These are phyloP conservation scores for Neomonachus schauinslandi DNA, from an alignment of 2,113 vertebrate genomes.

Conservation along the genomic window DNA sequence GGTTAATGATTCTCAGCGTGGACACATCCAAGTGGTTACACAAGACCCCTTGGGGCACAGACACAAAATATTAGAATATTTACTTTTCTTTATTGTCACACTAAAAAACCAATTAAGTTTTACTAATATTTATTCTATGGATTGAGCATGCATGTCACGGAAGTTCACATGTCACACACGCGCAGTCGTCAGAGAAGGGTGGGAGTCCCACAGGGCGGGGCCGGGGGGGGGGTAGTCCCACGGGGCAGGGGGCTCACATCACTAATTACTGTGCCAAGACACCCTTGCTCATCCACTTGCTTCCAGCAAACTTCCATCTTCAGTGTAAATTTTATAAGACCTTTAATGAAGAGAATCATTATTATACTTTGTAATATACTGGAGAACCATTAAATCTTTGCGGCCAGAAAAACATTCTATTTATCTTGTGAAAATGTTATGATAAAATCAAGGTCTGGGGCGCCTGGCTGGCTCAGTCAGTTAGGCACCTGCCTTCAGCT, in stretches of 20 bases:
- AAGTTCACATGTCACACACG: not conserved
- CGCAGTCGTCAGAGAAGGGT: not conserved
- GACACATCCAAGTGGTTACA: not conserved
- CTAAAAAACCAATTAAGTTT: not conserved
- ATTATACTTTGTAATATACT: not conserved
- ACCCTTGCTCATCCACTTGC: not conserved
- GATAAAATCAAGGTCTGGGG: not conserved
- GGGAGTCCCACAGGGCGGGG: not conserved
- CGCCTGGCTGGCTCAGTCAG: too few relatives aligned
- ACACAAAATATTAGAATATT: not conserved
- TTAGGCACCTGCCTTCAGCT: too few relatives aligned
- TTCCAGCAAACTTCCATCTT: not conserved
- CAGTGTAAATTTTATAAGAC: not conserved
- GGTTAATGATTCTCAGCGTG: not conserved
- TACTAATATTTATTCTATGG: not conserved
- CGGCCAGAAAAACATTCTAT: not conserved
- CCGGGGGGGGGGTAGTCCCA: not conserved
- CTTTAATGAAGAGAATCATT: not conserved
- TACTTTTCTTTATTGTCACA: not conserved
- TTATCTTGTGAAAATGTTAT: not conserved
- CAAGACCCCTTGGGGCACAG: not conserved
- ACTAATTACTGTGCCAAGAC: not conserved
- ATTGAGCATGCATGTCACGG: not conserved
- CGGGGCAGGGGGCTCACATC: not conserved
- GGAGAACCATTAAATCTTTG: not conserved